Percentiles rank a stretch among this genome's conserved stretches.
phyloP scores from a whole-genome alignment of 2,888 invertebrate species.

The Apamea anceps region DNA sequence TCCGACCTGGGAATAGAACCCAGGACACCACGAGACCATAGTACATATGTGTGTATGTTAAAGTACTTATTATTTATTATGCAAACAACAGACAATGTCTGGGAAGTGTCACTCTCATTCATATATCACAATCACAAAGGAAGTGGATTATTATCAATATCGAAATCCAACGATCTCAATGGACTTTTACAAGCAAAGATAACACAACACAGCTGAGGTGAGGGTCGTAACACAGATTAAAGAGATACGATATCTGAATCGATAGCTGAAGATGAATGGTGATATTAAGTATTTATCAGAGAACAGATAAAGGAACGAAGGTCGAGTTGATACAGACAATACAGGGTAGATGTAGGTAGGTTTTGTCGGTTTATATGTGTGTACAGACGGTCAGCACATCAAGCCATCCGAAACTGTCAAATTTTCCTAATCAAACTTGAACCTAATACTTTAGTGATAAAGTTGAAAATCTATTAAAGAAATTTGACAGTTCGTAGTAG shows the following conservation, averaged over 20 bases:
- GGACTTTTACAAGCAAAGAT: constrained; percentile 47
- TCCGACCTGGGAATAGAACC: too few relatives aligned
- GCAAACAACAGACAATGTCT: constrained; percentile 18
- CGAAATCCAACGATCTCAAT: constrained; percentile 39
- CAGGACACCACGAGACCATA: too few relatives aligned
- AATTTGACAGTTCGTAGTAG: too few relatives aligned
- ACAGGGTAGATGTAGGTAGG: neutral
- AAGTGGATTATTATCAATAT: constrained; percentile 40
- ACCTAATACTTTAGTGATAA: too few relatives aligned
- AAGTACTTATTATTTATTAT: neutral
- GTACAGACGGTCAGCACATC: too few relatives aligned
- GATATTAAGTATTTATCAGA: constrained; percentile 44
- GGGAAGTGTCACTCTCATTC: constrained; percentile 23
- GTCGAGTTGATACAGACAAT: constrained; percentile 12
- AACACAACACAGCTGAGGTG: constrained; percentile 48
- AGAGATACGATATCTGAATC: constrained; percentile 49
- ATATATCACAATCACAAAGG: constrained; percentile 31
- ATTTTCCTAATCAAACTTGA: too few relatives aligned
- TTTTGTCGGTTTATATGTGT: too few relatives aligned
- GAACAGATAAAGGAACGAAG: constrained; percentile 46
- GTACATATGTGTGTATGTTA: neutral
- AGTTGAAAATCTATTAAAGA: too few relatives aligned
- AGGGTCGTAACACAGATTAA: constrained; percentile 52
- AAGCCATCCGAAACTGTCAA: too few relatives aligned
- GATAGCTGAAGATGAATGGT: constrained; percentile 59